phyloP scores from a whole-genome alignment of 2,888 invertebrate genomes.

The Rosalia funebris region DNA sequence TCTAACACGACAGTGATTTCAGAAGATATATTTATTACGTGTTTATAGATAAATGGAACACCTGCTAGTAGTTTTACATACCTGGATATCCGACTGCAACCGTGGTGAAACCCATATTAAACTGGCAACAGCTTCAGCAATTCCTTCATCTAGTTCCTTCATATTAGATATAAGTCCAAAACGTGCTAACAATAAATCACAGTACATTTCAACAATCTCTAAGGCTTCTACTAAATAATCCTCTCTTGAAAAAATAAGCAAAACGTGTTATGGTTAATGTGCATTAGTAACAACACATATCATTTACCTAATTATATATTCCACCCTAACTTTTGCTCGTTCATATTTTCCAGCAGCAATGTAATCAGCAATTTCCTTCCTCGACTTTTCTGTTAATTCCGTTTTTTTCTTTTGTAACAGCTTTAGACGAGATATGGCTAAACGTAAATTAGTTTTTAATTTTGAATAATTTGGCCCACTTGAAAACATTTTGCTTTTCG shows the following conservation, averaged over 20 bases:
- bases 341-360: constrained; percentile 86
- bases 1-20: too few species aligned
- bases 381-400: constrained; percentile 93
- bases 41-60: too few species aligned
- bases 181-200: constrained; percentile 93
- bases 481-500: constrained; percentile 77
- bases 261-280: neutral
- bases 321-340: constrained; percentile 95
- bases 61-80: too few species aligned
- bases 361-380: constrained; percentile 98
- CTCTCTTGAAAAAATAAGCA: constrained; percentile 70
- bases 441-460: constrained; percentile 93
- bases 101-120: constrained; percentile 98
- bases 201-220: constrained; percentile 99
- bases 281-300: too few species aligned
- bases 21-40: too few species aligned
- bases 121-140: constrained; percentile 94
- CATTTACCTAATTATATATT: constrained; percentile 88
- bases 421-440: constrained; percentile 93
- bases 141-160: constrained; percentile 95
- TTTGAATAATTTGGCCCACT: constrained; percentile 94
- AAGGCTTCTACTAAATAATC: constrained; percentile 99
- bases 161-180: constrained; percentile 97
- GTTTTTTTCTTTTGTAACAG: constrained; percentile 97
- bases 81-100: constrained; percentile 85